These are phyloP conservation scores for Oegoconia quadripuncta DNA, from an alignment of 2,888 invertebrate genomes.

Conservation along the genomic window DNA sequence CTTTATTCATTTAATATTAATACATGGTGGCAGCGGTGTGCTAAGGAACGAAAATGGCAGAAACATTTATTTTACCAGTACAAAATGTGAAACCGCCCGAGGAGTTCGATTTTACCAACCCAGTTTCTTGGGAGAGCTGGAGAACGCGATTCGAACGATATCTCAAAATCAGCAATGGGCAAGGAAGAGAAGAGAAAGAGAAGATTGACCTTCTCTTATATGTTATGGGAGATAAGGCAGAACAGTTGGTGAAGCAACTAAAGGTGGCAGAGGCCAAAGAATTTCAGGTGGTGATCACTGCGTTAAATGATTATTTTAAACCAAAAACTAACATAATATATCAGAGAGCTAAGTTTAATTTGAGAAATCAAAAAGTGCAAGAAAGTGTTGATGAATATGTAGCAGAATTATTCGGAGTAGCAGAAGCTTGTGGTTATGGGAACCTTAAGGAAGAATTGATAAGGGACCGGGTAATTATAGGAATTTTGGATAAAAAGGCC, in stretches of 20 bases:
- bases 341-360: not conserved
- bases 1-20: too few relatives aligned
- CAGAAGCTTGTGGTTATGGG: constrained; percentile 1
- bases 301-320: not conserved
- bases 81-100: too few relatives aligned
- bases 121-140: constrained; percentile 1
- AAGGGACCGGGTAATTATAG: not conserved
- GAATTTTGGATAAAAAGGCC: not conserved
- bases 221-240: constrained; percentile 1
- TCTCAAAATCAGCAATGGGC: not conserved
- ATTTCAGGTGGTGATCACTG: not conserved
- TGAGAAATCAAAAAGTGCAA: not conserved
- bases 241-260: too few relatives aligned
- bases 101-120: too few relatives aligned
- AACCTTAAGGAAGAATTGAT: not conserved
- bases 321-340: not conserved
- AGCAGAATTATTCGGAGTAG: not conserved
- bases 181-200: not conserved
- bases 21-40: too few relatives aligned
- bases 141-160: constrained; percentile 1
- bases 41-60: too few relatives aligned
- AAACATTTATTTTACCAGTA: too few relatives aligned
- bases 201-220: constrained; percentile 2
- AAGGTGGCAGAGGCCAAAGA: too few relatives aligned
- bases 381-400: not conserved